Evolutionary conservation across 2,797 vertebrate genomes (phyloP), one percentile per base, ranked within the genome.

Genomic region (Onychomys torridus): DNA sequence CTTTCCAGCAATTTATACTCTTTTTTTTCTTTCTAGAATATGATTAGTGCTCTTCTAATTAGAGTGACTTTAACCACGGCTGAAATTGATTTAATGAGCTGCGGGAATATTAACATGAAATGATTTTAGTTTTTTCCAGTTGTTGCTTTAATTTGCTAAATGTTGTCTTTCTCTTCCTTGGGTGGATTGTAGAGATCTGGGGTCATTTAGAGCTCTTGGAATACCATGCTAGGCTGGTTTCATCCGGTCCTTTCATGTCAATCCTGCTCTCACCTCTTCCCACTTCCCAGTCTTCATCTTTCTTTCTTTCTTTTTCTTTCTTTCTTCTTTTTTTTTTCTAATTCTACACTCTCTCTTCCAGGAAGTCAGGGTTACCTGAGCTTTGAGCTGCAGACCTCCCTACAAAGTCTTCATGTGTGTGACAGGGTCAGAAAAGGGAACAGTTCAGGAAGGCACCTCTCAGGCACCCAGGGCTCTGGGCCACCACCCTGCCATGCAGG

Each of bases 401-500:
- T 6, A 49, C 32, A 69, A 71, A 86, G n/a, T 78, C 19, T 52
- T 67, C 37, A 75, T 2, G 11, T 2, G n/a, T 75, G 79, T 29
- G 16, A 40, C 2, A 29, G 46, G n/a, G 2, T 27, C 0, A 7
- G 37, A 29, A 49, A 37, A 14, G 27, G 21, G 21, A 19, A 23
- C n/a, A 82, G 81, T 32, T 32, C 52, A 9, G 32, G 46, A 32
- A 27, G 21, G 25, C 5, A 34, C 0, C n/a, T 1, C 13, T 10
- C 4, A 21, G 0, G 3, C 1, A 1, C 12, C 0, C 37, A 10
- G 14, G 0, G 1, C 73, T 67, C 49, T 7, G n/a, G 7, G 69
- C 23, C 23, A 10, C 11, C 16, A 9, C n/a, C 6, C 2, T 0
- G 2, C 5, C 34, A 5, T 0, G 5, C 5, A 59, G 61, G 43